phyloP scores from a whole-genome alignment of 1,140 invertebrate species.

The Drosophila athabasca region DNA sequence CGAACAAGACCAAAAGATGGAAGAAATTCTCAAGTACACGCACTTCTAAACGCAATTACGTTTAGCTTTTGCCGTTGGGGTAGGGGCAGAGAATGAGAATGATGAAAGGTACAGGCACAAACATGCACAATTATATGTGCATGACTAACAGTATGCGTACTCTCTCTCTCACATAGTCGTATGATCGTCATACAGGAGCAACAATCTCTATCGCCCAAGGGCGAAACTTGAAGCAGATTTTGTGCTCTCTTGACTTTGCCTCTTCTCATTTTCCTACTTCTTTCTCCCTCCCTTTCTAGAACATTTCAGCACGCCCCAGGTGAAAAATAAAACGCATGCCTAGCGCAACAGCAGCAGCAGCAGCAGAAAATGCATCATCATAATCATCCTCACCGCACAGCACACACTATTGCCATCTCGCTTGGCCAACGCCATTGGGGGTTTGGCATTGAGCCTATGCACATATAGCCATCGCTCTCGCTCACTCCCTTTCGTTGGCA shows the following conservation, averaged over 20 bases:
- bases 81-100: conserved; percentile 14
- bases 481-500: conserved; percentile 20
- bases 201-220: conserved; percentile 36
- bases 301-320: conserved; percentile 18
- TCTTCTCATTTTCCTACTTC: conserved; percentile 26
- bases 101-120: conserved; percentile 13
- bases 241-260: conserved; percentile 38
- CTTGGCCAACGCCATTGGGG: conserved; percentile 75
- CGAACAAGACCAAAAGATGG: conserved; percentile 20
- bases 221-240: conserved; percentile 28
- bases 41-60: conserved; percentile 77
- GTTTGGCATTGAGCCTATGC: conserved; percentile 69
- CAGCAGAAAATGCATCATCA: conserved; percentile 36
- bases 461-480: conserved; percentile 31
- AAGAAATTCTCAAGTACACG: conserved; percentile 69
- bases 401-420: conserved; percentile 55
- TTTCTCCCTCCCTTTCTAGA: not conserved
- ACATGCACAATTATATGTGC: not conserved
- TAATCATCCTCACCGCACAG: conserved; percentile 5
- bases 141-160: not conserved
- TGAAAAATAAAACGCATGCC: conserved; percentile 28
- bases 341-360: conserved; percentile 8
- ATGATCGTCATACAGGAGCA: conserved; percentile 8
- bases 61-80: conserved; percentile 39
- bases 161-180: not conserved